These are phyloP conservation scores for Pantherophis vulpinus DNA, from an alignment of 2,797 vertebrate species.

Conservation along the genomic window DNA sequence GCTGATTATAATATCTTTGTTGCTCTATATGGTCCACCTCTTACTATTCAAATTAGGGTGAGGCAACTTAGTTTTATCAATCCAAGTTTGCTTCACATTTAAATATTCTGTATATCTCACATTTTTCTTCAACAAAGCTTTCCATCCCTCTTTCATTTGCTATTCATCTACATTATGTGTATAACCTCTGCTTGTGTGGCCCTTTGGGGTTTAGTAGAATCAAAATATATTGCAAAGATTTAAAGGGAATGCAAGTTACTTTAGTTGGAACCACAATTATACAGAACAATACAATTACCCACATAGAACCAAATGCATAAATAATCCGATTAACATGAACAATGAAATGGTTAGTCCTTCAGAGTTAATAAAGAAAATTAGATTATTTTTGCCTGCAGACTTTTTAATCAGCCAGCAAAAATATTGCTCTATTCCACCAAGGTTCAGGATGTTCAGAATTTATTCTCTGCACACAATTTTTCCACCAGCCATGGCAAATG, in stretches of 20 bases:
- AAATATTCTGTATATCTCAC: neutral
- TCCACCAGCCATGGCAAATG: neutral
- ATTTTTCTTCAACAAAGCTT: neutral
- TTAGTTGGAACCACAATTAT: neutral
- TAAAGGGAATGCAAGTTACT: neutral
- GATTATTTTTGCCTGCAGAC: neutral
- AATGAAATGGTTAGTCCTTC: neutral
- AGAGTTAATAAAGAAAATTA: neutral
- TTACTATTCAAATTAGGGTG: neutral
- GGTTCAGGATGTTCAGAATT: neutral
- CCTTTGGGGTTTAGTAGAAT: neutral
- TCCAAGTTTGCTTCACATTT: neutral
- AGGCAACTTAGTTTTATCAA: neutral
- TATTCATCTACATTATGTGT: neutral
- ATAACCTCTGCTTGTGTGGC: neutral
- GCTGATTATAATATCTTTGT: neutral
- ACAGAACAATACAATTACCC: neutral
- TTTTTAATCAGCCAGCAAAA: neutral
- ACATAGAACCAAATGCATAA: neutral
- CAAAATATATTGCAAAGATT: neutral
- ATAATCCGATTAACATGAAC: neutral
- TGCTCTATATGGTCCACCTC: neutral
- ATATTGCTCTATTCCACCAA: neutral
- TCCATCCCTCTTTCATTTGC: neutral
- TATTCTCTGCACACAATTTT: neutral